Conservation (phyloP, 1,140 invertebrate species). For the Monochamus saltuarius region DNA sequence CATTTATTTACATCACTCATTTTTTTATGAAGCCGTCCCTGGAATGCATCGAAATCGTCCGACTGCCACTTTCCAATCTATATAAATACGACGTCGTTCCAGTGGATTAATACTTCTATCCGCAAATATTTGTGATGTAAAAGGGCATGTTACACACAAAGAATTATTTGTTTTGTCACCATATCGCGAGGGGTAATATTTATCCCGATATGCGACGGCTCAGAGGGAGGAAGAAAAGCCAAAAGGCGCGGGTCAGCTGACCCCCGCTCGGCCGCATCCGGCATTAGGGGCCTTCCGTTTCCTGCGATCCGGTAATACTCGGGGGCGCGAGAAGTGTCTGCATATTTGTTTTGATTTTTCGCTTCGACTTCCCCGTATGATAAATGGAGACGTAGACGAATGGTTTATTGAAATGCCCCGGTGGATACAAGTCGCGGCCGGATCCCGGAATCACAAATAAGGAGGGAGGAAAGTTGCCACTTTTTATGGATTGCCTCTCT, state of each 20-base stretch:
- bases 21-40: too few species aligned
- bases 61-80: too few species aligned
- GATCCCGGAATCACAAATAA: constrained; percentile 38
- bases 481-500: constrained; percentile 35
- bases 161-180: constrained; percentile 30
- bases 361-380: constrained; percentile 33
- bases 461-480: constrained; percentile 28
- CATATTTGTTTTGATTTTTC: constrained; percentile 47
- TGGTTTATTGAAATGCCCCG: constrained; percentile 47
- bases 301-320: constrained; percentile 42
- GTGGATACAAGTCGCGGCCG: constrained; percentile 34
- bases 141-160: constrained; percentile 1
- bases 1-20: too few species aligned
- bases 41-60: too few species aligned
- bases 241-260: constrained; percentile 34
- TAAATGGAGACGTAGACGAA: constrained; percentile 45
- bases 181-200: constrained; percentile 31
- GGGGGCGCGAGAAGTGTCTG: constrained; percentile 38
- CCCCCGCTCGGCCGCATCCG: constrained; percentile 30
- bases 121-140: not conserved
- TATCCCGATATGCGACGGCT: constrained; percentile 29
- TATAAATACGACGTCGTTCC: too few species aligned
- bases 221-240: constrained; percentile 24
- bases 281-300: constrained; percentile 36
- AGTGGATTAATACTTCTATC: too few species aligned